Evolutionary conservation across 2,113 vertebrate species (phyloP).

Genomic region (Cercocebus atys): DNA sequence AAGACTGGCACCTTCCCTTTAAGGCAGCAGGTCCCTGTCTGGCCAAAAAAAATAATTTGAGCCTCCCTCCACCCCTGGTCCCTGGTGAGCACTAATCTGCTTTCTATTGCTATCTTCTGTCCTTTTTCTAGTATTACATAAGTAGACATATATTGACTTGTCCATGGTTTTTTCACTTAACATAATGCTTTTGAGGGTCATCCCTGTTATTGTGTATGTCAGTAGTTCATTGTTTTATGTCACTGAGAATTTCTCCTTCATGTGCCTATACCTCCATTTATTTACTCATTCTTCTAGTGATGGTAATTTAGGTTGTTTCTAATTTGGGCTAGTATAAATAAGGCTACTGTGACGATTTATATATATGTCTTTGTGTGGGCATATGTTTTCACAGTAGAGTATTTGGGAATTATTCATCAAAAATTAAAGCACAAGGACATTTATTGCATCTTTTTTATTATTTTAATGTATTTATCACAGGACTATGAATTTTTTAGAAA

Average conservation of each 20-base stretch:
- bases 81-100: neutral
- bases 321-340: neutral
- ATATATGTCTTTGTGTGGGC: neutral
- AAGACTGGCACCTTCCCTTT: no score
- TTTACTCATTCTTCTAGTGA: neutral
- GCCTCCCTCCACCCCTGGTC: accelerated
- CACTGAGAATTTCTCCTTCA: neutral
- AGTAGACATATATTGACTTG: neutral
- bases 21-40: no score
- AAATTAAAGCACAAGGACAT: neutral
- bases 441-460: neutral
- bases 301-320: neutral
- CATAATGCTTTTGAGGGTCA: neutral
- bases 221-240: neutral
- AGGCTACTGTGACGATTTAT: neutral
- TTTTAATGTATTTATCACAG: neutral
- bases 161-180: neutral
- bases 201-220: neutral
- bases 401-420: neutral
- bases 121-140: neutral
- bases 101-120: neutral
- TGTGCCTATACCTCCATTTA: neutral
- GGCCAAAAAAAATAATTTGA: neutral
- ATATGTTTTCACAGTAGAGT: neutral
- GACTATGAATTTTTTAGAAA: neutral